phyloP scores from a whole-genome alignment of 2,797 vertebrate genomes.

The Hydrolagus colliei region DNA sequence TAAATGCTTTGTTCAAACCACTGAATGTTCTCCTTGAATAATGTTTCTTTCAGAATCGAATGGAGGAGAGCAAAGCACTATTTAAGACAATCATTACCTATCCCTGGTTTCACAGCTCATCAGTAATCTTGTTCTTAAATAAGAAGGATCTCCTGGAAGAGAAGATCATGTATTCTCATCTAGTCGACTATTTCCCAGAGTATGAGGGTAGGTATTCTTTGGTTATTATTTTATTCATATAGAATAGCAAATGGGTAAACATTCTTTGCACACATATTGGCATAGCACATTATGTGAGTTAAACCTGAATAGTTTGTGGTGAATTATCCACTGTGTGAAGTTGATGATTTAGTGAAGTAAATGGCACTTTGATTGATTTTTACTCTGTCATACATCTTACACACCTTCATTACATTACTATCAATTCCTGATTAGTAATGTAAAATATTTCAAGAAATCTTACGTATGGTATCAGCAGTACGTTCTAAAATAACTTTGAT shows the following conservation, averaged over 20 bases:
- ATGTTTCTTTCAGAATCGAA: slow-evolving; percentile 65
- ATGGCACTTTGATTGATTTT: too few relatives aligned
- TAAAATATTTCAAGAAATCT: too few relatives aligned
- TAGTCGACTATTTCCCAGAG: slow-evolving; percentile 77
- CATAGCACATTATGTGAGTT: neutral
- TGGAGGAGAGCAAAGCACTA: slow-evolving; percentile 86
- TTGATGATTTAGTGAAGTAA: neutral
- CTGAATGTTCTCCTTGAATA: too few relatives aligned
- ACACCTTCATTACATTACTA: too few relatives aligned
- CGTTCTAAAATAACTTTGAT: too few relatives aligned
- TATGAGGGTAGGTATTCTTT: slow-evolving; percentile 63
- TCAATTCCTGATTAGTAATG: too few relatives aligned
- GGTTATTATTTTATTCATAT: neutral
- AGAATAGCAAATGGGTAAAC: neutral
- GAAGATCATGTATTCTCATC: slow-evolving; percentile 75
- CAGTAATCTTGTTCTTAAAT: slow-evolving; percentile 84
- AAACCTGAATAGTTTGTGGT: neutral
- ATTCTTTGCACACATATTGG: neutral
- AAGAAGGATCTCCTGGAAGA: slow-evolving; percentile 83
- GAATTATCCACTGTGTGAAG: neutral
- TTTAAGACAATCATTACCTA: slow-evolving; percentile 87
- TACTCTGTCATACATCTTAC: too few relatives aligned
- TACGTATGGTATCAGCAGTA: too few relatives aligned
- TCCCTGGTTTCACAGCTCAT: slow-evolving; percentile 80
- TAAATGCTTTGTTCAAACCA: too few relatives aligned